Evolutionary conservation across 2,113 vertebrate genomes (phyloP).

Genomic region (Lamprotornis superbus): DNA sequence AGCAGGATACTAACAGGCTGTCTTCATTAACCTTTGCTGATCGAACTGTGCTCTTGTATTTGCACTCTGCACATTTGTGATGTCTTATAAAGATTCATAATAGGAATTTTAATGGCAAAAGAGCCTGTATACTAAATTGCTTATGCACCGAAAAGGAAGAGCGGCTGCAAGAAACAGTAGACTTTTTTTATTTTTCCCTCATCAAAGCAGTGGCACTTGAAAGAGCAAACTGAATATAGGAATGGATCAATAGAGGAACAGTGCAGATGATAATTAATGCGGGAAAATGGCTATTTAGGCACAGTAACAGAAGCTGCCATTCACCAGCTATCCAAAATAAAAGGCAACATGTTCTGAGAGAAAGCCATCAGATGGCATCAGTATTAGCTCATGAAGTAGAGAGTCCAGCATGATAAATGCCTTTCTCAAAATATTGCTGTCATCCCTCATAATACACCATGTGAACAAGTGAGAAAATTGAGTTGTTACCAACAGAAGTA

Average conservation of each 20-base stretch:
- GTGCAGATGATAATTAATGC: background rate
- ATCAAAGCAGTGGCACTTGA: background rate
- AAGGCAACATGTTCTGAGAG: background rate
- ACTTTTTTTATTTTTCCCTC: background rate
- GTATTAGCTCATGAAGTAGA: background rate
- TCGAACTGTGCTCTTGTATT: background rate
- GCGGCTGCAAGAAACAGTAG: background rate
- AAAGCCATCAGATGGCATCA: background rate
- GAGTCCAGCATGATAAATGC: background rate
- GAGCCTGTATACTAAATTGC: background rate
- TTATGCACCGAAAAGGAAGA: background rate
- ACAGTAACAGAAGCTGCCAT: background rate
- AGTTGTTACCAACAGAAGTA: background rate
- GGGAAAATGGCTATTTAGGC: background rate
- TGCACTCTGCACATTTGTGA: background rate
- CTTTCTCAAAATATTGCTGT: background rate
- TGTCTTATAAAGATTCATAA: conserved; percentile 21
- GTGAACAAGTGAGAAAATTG: conserved; percentile 1
- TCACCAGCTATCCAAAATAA: background rate
- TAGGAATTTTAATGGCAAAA: background rate
- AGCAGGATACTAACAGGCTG: conserved; percentile 1
- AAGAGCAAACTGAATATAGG: background rate
- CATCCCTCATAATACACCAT: background rate
- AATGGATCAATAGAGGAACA: background rate
- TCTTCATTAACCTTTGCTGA: conserved; percentile 32